These are phyloP conservation scores for Urophycis tenuis DNA, from an alignment of 2,797 vertebrate genomes.

Conservation along the genomic window DNA sequence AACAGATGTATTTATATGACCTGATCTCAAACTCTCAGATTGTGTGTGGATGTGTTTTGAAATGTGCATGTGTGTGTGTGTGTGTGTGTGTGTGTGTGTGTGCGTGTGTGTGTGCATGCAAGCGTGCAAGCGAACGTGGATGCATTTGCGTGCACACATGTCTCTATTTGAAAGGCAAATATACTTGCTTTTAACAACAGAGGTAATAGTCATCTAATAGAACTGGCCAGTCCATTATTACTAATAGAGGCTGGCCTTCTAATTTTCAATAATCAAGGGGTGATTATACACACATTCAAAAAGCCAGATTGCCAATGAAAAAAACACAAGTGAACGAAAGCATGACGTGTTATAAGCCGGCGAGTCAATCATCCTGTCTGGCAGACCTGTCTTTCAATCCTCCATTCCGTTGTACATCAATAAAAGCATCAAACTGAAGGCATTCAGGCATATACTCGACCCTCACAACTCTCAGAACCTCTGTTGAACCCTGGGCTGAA, in stretches of 20 bases:
- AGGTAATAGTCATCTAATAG: background rate
- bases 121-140: too few species aligned
- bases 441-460: background rate
- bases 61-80: background rate
- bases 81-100: conserved; percentile 4
- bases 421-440: background rate
- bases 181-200: background rate
- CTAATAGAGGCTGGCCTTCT: background rate
- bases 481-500: background rate
- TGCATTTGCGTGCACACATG: background rate
- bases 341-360: background rate
- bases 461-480: background rate
- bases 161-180: background rate
- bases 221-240: background rate
- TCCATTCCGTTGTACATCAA: background rate
- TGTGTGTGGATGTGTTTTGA: background rate
- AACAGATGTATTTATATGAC: background rate
- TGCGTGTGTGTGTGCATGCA: background rate
- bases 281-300: background rate
- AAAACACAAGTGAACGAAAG: background rate
- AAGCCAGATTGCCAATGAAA: background rate
- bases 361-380: background rate
- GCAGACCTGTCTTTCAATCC: background rate
- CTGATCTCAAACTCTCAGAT: background rate
- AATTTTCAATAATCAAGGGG: background rate